Evolutionary conservation across 1,140 invertebrate genomes (phyloP).

Genomic region (Apocrypta bakeri): DNA sequence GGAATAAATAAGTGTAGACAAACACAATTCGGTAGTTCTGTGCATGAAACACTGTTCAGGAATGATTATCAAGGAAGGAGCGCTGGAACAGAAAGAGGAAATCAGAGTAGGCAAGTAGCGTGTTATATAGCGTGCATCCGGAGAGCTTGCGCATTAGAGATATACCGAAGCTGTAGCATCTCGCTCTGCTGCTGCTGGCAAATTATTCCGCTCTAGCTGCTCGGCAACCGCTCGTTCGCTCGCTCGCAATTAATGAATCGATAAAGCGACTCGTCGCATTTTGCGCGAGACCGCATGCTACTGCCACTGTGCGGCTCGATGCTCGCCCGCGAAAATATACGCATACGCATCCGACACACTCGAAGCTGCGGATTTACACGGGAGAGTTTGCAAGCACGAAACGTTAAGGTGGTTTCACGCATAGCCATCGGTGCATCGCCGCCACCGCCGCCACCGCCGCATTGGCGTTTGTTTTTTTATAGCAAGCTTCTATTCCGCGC

Average conservation of each 20-base stretch:
- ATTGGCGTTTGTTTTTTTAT: neutral
- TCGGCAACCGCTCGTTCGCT: neutral
- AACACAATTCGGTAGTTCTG: no score
- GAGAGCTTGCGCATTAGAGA: no score
- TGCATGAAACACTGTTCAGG: no score
- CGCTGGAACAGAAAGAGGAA: no score
- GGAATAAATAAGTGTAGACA: no score
- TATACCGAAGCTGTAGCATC: neutral
- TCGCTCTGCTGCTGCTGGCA: neutral
- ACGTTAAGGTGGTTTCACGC: neutral
- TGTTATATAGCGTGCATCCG: no score
- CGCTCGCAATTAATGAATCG: slow-evolving; percentile 30
- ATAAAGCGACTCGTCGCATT: slow-evolving; percentile 25
- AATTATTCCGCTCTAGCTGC: slow-evolving; percentile 23
- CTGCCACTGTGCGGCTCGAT: neutral
- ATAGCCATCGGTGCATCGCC: neutral
- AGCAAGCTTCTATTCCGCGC: no score
- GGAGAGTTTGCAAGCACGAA: neutral
- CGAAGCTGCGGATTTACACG: slow-evolving; percentile 6
- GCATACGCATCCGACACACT: neutral
- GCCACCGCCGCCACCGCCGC: neutral
- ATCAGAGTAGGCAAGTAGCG: no score
- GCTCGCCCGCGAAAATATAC: neutral
- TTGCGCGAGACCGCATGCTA: neutral
- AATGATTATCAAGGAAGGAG: no score